phyloP scores from a whole-genome alignment of 2,113 vertebrate species.

The Heterotis niloticus region DNA sequence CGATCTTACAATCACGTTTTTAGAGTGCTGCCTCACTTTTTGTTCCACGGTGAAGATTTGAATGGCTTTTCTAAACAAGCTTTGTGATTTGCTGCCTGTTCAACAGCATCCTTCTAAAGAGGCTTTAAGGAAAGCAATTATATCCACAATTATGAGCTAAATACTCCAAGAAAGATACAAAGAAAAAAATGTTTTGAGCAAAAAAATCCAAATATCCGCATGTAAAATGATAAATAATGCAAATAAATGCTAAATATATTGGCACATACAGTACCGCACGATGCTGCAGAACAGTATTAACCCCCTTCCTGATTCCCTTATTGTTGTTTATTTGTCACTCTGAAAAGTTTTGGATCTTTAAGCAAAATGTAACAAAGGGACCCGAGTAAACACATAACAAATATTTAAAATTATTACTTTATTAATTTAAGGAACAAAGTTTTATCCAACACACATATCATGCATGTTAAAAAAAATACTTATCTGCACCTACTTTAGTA shows the following conservation, averaged over 20 bases:
- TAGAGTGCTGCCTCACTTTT: neutral
- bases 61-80: slow-evolving; percentile 8
- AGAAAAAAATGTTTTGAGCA: slow-evolving; percentile 8
- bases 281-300: neutral
- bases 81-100: neutral
- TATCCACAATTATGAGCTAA: neutral
- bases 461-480: no score
- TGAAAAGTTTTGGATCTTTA: no score
- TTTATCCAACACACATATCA: slow-evolving; percentile 7
- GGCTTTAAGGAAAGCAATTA: slow-evolving; percentile 15
- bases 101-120: slow-evolving; percentile 9
- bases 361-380: neutral
- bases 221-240: slow-evolving; percentile 3
- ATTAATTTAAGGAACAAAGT: no score
- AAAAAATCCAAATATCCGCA: slow-evolving; percentile 19
- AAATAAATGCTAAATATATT: slow-evolving; percentile 14
- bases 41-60: neutral
- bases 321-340: no score
- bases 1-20: neutral
- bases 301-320: no score
- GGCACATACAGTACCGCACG: neutral
- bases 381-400: neutral
- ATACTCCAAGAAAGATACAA: slow-evolving; percentile 14
- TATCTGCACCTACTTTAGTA: no score
- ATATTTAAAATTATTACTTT: no score